A percentile compares a stretch with the other conserved stretches of the same genome.
These are phyloP conservation scores for Poecilia picta DNA, from an alignment of 2,797 vertebrate genomes.

Conservation along the genomic window DNA sequence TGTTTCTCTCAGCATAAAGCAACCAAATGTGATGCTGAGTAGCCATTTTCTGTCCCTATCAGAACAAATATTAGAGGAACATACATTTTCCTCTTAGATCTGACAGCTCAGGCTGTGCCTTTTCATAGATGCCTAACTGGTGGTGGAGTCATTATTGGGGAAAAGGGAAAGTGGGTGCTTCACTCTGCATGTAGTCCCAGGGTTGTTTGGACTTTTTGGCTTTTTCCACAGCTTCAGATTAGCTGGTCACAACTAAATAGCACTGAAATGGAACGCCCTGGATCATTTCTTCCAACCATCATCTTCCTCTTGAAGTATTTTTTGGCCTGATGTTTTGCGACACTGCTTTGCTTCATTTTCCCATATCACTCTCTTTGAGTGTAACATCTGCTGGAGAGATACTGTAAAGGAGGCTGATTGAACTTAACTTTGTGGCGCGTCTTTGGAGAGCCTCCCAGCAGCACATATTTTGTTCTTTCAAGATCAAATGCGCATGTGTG, in stretches of 20 bases:
- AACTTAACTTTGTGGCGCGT: slow-evolving; percentile 58
- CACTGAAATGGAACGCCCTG: slow-evolving; percentile 43
- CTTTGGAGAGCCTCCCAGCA: slow-evolving; percentile 58
- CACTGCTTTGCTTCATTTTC: slow-evolving; percentile 30
- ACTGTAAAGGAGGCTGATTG: slow-evolving; percentile 52
- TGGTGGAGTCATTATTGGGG: slow-evolving; percentile 37
- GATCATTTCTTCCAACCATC: slow-evolving; percentile 45
- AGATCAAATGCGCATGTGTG: slow-evolving; percentile 55
- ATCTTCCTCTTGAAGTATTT: slow-evolving; percentile 29
- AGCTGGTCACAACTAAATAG: slow-evolving; percentile 51
- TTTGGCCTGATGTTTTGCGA: slow-evolving; percentile 21
- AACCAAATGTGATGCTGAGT: slow-evolving; percentile 70
- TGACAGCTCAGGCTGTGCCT: slow-evolving; percentile 67
- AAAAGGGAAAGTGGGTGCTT: slow-evolving; percentile 38
- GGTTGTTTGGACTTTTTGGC: slow-evolving; percentile 46
- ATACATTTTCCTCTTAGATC: slow-evolving; percentile 66
- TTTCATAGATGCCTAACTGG: slow-evolving; percentile 54
- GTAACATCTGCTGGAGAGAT: slow-evolving; percentile 37
- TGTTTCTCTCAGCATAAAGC: slow-evolving; percentile 68
- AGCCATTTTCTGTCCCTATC: slow-evolving; percentile 56
- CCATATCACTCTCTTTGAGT: slow-evolving; percentile 25
- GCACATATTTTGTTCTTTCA: slow-evolving; percentile 50
- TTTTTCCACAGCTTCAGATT: slow-evolving; percentile 47
- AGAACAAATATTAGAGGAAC: slow-evolving; percentile 73
- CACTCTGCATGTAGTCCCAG: slow-evolving; percentile 27